These are phyloP conservation scores for Aldrovandia affinis DNA, from an alignment of 2,797 vertebrate genomes.

Conservation along the genomic window DNA sequence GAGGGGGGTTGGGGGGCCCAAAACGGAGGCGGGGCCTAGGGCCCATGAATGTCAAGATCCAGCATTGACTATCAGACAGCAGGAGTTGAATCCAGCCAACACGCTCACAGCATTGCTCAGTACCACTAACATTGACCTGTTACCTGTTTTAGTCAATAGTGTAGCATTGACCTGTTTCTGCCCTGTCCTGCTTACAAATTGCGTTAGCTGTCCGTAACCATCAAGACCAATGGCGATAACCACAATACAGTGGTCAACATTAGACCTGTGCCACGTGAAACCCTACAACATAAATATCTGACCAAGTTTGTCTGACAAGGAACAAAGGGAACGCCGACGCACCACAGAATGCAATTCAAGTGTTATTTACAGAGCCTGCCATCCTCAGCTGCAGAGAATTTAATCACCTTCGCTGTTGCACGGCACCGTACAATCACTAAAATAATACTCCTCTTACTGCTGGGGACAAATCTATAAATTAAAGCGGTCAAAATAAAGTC, in stretches of 20 bases:
- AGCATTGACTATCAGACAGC: background rate
- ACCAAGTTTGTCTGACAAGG: constrained; percentile 18
- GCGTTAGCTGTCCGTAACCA: constrained; percentile 49
- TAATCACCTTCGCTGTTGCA: constrained; percentile 2
- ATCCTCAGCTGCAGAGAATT: background rate
- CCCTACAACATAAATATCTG: constrained; percentile 15
- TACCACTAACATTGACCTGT: background rate
- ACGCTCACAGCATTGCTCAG: background rate
- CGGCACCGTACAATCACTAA: background rate
- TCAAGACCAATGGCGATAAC: constrained; percentile 36
- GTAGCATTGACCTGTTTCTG: too few species aligned
- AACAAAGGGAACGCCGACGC: constrained; percentile 8
- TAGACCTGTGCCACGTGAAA: background rate
- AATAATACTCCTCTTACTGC: background rate
- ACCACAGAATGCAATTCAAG: background rate
- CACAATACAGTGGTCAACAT: background rate
- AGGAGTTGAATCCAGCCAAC: background rate
- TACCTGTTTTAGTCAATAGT: background rate
- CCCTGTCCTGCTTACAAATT: background rate
- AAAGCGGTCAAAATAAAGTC: constrained; percentile 3
- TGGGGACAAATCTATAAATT: constrained; percentile 12
- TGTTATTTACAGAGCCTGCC: constrained; percentile 2
- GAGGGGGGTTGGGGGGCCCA: too few species aligned
- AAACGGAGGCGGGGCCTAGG: too few species aligned
- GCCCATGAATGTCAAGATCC: too few species aligned